These are phyloP conservation scores for Paracentrotus lividus DNA, from an alignment of 53 echinoderm and acorn worm genomes.

Conservation along the genomic window DNA sequence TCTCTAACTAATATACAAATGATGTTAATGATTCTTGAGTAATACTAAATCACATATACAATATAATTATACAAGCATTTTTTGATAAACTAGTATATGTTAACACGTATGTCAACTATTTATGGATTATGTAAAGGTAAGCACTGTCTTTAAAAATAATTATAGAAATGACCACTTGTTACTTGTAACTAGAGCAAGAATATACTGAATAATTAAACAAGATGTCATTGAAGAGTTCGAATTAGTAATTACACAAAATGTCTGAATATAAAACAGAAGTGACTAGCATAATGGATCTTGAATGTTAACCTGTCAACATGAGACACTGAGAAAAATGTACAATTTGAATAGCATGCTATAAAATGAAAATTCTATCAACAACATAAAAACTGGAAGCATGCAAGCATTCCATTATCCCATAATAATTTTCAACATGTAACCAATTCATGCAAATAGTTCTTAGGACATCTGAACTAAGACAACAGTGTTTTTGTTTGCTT, in stretches of 20 bases:
- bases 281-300: background rate
- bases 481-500: no score
- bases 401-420: background rate
- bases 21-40: no score
- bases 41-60: no score
- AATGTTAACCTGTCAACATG: background rate
- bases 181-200: background rate
- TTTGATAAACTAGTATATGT: no score
- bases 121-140: no score
- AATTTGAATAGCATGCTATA: background rate
- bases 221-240: background rate
- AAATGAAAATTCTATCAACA: background rate
- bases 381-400: background rate
- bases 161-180: no score
- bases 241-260: background rate
- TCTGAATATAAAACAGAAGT: background rate
- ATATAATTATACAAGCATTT: no score
- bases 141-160: no score
- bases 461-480: no score
- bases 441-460: no score
- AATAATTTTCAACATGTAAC: background rate
- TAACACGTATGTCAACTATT: no score
- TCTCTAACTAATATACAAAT: no score
- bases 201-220: background rate
- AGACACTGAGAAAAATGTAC: background rate